phyloP scores from a whole-genome alignment of 2,113 vertebrate genomes.

The Spizaetus ornatus region DNA sequence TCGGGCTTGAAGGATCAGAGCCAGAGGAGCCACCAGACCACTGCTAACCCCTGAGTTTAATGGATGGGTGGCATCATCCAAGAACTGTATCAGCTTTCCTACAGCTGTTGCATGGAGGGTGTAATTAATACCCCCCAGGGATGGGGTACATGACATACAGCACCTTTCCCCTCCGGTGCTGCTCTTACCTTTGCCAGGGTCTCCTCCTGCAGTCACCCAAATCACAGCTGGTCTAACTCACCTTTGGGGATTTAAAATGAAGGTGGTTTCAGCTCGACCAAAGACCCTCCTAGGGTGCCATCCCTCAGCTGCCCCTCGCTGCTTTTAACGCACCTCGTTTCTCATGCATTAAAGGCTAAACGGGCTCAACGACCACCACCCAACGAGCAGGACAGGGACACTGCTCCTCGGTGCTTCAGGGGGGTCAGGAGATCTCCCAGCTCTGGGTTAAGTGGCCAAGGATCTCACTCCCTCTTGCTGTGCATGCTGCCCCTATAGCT shows the following conservation, averaged over 20 bases:
- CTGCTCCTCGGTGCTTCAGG: not conserved
- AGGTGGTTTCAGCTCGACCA: not conserved
- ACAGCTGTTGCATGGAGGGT: rapidly evolving
- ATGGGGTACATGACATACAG: rapidly evolving
- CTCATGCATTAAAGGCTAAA: rapidly evolving
- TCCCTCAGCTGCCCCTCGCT: not conserved
- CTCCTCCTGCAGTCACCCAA: not conserved
- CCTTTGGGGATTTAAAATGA: not conserved
- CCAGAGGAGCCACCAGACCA: not conserved
- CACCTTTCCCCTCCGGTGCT: not conserved
- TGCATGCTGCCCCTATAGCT: not conserved
- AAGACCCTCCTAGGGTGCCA: not conserved
- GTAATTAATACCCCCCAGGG: not conserved
- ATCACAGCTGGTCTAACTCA: rapidly evolving
- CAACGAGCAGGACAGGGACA: rapidly evolving
- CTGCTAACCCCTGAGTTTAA: not conserved
- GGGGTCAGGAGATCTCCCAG: not conserved
- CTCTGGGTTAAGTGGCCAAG: rapidly evolving
- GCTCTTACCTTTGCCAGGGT: not conserved
- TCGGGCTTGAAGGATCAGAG: not conserved
- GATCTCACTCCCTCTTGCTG: not conserved
- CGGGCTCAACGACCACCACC: rapidly evolving
- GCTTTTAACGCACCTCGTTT: not conserved
- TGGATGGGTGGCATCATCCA: not conserved
- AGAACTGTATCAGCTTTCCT: not conserved